Base-by-base conservation (phyloP, 2,113 vertebrate species). In the Verasper variegatus region DNA sequence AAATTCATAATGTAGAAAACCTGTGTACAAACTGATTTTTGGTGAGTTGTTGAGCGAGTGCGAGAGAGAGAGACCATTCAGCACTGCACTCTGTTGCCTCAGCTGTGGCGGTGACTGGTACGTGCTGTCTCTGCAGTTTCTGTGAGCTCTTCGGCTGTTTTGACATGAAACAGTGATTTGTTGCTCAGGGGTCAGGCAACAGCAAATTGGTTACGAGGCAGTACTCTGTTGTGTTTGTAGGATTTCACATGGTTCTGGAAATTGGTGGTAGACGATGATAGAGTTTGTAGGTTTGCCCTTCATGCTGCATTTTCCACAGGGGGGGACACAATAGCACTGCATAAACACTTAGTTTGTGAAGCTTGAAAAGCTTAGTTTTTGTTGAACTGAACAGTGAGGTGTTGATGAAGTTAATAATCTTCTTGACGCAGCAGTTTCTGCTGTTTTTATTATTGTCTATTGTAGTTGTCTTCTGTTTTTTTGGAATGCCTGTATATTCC, bases 51-150 rank as follows among this genome's bases (percentile, higher is more conserved):
- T 65, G 62, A 52, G 31, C 0, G 27, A 35, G 26, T 18, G 56
- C 5, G 45, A n/a, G 63, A 49, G 55, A 40, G 63, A n/a, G 31
- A 31, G 63, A n/a, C 9, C 70, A 79, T 89, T 78, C 86, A 80
- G 74, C 20, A 21, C 54, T 69, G 67, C 57, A 66, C 77, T 71
- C 73, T 93, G 92, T 94, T 94, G 86, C 86, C 89, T 93, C 91
- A 94, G 94, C 93, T 94, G 92, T 90, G 87, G 59, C 31, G 72
- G 82, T 80, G 86, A 87, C 84, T 89, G 90, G 90, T 91, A 88
- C 86, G 78, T 76, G 76, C 88, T 80, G 82, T 68, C 89, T 85
- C 86, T 68, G 78, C 86, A 84, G 74, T 90, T 86, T 85, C 56
- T 86, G 49, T 71, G 70, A 56, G 57, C 76, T 86, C 82, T 58